phyloP scores from a whole-genome alignment of 2,888 invertebrate species.

The Smittia aterrima region DNA sequence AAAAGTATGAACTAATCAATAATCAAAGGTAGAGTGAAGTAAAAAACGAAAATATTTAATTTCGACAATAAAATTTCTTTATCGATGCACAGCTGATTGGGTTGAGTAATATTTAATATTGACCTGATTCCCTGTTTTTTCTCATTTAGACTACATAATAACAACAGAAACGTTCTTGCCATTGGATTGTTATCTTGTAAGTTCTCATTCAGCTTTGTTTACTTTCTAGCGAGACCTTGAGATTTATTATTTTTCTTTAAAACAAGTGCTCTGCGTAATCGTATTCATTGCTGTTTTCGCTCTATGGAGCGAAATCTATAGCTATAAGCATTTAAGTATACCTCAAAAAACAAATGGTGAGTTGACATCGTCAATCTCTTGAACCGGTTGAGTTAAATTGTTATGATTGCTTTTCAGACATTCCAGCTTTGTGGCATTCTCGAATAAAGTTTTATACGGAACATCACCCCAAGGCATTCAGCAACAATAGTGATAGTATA shows the following conservation, averaged over 20 bases:
- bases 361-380: background rate
- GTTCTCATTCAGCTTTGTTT: slow-evolving; percentile 9
- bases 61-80: background rate
- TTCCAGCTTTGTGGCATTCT: slow-evolving; percentile 47
- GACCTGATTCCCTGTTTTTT: background rate
- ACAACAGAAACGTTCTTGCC: slow-evolving; percentile 13
- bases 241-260: background rate
- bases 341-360: slow-evolving; percentile 47
- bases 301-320: slow-evolving; percentile 47
- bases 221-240: background rate
- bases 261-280: slow-evolving; percentile 21
- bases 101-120: background rate
- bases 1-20: slow-evolving; percentile 39
- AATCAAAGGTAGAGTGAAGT: slow-evolving; percentile 20
- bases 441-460: slow-evolving; percentile 46
- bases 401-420: slow-evolving; percentile 44
- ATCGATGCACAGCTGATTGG: background rate
- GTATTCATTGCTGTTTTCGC: slow-evolving; percentile 46
- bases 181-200: slow-evolving; percentile 23
- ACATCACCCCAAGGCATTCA: background rate
- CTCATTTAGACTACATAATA: background rate
- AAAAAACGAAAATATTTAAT: background rate
- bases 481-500: background rate
- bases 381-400: background rate
- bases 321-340: slow-evolving; percentile 45